A percentile compares a stretch with the other conserved stretches of the same genome.
phyloP scores from a whole-genome alignment of 2,797 vertebrate genomes.

The Myiothlypis coronata region DNA sequence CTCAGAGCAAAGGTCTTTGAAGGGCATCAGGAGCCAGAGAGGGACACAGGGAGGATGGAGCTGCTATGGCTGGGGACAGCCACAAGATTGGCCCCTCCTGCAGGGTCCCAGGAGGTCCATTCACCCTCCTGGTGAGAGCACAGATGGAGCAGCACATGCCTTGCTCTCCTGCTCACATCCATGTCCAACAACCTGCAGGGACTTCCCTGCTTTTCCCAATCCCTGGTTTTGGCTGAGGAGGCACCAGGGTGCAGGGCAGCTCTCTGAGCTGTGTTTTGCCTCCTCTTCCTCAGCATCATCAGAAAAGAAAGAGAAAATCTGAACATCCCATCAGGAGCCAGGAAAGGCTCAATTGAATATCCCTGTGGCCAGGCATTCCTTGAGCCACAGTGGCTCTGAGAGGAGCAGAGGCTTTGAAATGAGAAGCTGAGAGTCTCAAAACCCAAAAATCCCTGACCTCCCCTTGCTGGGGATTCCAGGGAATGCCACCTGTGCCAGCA shows the following conservation, averaged over 20 bases:
- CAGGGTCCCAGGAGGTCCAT: neutral
- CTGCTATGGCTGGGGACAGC: neutral
- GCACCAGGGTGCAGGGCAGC: neutral
- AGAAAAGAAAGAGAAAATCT: neutral
- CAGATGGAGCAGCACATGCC: fast-evolving
- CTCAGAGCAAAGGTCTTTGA: neutral
- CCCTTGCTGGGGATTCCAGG: neutral
- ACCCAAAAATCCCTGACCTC: neutral
- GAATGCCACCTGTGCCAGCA: fast-evolving
- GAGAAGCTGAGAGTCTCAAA: neutral
- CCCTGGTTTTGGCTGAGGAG: neutral
- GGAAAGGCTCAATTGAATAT: neutral
- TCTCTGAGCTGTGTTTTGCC: neutral
- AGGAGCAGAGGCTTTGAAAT: neutral
- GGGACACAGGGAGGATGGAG: neutral
- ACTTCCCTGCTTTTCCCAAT: neutral
- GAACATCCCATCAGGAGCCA: neutral
- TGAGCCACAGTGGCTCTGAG: neutral
- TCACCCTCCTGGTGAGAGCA: neutral
- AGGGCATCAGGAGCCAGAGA: neutral
- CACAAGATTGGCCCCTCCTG: neutral
- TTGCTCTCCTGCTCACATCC: fast-evolving
- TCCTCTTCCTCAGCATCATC: neutral
- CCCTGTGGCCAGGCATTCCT: neutral
- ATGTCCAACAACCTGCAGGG: neutral